These are phyloP conservation scores for Holacanthella duospinosa DNA, from an alignment of 2,888 invertebrate species.

Conservation along the genomic window DNA sequence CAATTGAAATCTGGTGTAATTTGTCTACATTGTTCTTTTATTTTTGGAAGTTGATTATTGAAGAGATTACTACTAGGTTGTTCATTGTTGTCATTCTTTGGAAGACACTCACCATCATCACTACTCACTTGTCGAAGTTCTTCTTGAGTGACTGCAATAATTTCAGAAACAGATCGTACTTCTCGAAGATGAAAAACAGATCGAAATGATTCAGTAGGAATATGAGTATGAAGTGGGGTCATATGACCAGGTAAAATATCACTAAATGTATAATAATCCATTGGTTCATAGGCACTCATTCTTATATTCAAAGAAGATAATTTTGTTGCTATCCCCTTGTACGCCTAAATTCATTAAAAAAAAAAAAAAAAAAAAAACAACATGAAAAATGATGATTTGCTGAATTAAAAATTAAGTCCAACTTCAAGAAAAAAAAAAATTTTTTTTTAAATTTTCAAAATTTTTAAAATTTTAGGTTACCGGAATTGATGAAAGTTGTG, in stretches of 20 bases:
- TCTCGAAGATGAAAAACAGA: constrained; percentile 32
- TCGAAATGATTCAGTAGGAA: constrained; percentile 18
- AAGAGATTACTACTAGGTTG: not conserved
- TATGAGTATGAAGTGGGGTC: constrained; percentile 28
- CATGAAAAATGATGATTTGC: too few species aligned
- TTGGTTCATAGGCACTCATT: too few species aligned
- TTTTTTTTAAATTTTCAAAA: not conserved
- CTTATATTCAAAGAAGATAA: too few species aligned
- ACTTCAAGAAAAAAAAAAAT: not conserved
- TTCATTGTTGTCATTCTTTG: not conserved
- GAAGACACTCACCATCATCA: not conserved
- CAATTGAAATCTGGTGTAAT: not conserved
- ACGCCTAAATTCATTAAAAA: too few species aligned
- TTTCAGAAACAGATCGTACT: constrained; percentile 21
- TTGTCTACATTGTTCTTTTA: not conserved
- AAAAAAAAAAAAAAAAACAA: too few species aligned
- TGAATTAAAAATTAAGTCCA: not conserved
- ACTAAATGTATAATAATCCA: too few species aligned
- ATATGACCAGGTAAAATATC: constrained; percentile 22
- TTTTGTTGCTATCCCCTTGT: too few species aligned
- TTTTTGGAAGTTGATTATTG: not conserved
- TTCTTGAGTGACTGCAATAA: not conserved
- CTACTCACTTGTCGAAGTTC: not conserved
- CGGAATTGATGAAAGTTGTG: too few species aligned
- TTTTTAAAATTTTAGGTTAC: too few species aligned